Percentiles rank a stretch among this genome's conserved stretches.
phyloP scores from a whole-genome alignment of 2,797 vertebrate genomes.

The Micromesistius poutassou region DNA sequence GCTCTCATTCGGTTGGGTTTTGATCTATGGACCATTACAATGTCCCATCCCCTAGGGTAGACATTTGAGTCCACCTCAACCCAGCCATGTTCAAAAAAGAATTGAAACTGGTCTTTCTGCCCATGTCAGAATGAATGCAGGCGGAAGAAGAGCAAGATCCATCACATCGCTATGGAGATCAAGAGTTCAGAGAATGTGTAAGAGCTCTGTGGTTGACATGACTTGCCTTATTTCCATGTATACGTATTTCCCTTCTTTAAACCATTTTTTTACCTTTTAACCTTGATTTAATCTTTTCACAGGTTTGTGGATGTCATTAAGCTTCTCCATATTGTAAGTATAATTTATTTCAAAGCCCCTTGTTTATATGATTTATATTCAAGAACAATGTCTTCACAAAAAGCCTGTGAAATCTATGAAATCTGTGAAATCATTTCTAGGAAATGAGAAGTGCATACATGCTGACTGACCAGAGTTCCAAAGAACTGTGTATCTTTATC shows the following conservation, averaged over 20 bases:
- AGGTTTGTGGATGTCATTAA: conserved; percentile 98
- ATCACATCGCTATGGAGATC: conserved; percentile 92
- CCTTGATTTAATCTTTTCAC: conserved; percentile 28
- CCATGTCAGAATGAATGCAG: conserved; percentile 60
- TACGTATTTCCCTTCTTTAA: background rate
- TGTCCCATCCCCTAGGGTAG: background rate
- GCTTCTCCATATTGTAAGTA: conserved; percentile 96
- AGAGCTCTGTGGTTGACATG: conserved; percentile 54
- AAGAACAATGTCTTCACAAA: background rate
- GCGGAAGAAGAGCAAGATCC: conserved; percentile 82
- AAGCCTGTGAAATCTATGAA: too few relatives aligned
- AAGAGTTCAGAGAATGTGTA: conserved; percentile 97
- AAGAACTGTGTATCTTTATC: background rate
- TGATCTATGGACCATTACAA: background rate
- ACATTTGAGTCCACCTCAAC: background rate
- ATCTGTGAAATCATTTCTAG: background rate
- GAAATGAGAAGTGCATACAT: background rate
- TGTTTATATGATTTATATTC: background rate
- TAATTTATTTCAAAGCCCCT: conserved; percentile 1
- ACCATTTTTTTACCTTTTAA: background rate
- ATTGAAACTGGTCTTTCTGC: background rate
- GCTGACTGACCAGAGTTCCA: background rate
- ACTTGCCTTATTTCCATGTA: conserved; percentile 5
- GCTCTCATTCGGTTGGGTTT: background rate
- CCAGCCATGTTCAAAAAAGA: background rate